phyloP scores from a whole-genome alignment of 1,140 invertebrate species.

The Mycetomoellerius zeteki region DNA sequence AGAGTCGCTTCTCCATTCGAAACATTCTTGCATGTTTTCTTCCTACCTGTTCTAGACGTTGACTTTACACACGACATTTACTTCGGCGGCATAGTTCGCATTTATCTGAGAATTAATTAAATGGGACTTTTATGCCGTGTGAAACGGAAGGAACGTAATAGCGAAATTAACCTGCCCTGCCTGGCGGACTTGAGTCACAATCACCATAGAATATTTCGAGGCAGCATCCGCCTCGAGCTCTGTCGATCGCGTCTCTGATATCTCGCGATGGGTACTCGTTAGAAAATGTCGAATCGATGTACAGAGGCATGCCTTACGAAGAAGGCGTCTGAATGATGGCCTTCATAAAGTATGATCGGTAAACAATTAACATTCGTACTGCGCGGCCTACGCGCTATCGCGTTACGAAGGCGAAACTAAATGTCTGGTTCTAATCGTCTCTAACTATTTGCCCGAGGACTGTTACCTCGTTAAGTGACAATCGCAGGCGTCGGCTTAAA shows the following conservation, averaged over 20 bases:
- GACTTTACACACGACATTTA: conserved; percentile 1
- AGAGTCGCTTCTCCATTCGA: neutral
- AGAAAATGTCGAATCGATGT: conserved; percentile 79
- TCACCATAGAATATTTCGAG: conserved; percentile 63
- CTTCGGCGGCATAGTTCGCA: neutral
- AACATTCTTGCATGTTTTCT: conserved; percentile 14
- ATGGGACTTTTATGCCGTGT: conserved; percentile 30
- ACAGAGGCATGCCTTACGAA: conserved; percentile 71
- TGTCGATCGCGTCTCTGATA: conserved; percentile 56
- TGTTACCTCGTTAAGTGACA: conserved; percentile 86
- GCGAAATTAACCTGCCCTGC: conserved; percentile 14
- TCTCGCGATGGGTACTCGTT: conserved; percentile 74
- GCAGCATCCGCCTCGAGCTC: conserved; percentile 57
- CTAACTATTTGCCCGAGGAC: conserved; percentile 83
- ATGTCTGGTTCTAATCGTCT: conserved; percentile 60
- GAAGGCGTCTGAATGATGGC: conserved; percentile 73
- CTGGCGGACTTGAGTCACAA: conserved; percentile 21
- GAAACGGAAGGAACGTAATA: conserved; percentile 36
- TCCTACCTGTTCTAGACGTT: neutral
- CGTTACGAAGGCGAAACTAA: conserved; percentile 64
- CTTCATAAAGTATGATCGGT: conserved; percentile 84
- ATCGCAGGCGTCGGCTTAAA: conserved; percentile 83
- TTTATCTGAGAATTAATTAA: conserved; percentile 55
- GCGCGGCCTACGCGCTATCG: conserved; percentile 77
- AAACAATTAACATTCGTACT: conserved; percentile 84